These are phyloP conservation scores for Melanotaenia pygmaea DNA, from an alignment of 2,797 vertebrate genomes.

Conservation along the genomic window DNA sequence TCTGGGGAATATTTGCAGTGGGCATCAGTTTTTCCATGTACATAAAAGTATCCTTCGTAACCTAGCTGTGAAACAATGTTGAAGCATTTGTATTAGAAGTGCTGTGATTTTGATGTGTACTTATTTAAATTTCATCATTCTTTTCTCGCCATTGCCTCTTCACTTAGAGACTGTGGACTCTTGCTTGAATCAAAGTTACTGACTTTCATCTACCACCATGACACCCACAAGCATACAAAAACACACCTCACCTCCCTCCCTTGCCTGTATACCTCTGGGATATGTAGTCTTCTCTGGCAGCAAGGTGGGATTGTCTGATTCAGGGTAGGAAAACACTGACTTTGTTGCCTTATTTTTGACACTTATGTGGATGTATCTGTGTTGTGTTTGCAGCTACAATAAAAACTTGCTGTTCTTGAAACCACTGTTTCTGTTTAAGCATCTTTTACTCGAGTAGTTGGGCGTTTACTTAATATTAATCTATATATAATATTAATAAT, in stretches of 20 bases:
- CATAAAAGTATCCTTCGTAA: not conserved
- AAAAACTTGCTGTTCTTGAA: constrained; percentile 56
- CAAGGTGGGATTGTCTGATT: constrained; percentile 5
- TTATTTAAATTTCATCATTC: constrained; percentile 3
- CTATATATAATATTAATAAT: no score
- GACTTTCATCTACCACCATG: not conserved
- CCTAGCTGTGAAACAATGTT: not conserved
- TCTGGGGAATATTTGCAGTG: not conserved
- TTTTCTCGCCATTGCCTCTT: not conserved
- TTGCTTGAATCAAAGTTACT: not conserved
- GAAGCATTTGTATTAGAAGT: constrained; percentile 2
- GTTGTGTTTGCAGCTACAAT: constrained; percentile 61
- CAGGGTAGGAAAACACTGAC: constrained; percentile 23
- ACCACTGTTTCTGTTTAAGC: constrained; percentile 12
- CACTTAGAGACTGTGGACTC: not conserved
- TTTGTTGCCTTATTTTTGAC: constrained; percentile 65
- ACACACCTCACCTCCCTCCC: constrained; percentile 20
- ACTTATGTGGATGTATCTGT: constrained; percentile 55
- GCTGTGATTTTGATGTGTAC: not conserved
- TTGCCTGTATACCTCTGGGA: constrained; percentile 65
- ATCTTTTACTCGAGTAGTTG: not conserved
- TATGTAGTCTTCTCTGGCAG: constrained; percentile 53
- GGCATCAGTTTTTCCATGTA: not conserved
- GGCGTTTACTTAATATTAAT: not conserved
- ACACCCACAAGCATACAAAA: constrained; percentile 1